Conservation (phyloP, 1,140 invertebrate genomes). For the Ceratina japonica region DNA sequence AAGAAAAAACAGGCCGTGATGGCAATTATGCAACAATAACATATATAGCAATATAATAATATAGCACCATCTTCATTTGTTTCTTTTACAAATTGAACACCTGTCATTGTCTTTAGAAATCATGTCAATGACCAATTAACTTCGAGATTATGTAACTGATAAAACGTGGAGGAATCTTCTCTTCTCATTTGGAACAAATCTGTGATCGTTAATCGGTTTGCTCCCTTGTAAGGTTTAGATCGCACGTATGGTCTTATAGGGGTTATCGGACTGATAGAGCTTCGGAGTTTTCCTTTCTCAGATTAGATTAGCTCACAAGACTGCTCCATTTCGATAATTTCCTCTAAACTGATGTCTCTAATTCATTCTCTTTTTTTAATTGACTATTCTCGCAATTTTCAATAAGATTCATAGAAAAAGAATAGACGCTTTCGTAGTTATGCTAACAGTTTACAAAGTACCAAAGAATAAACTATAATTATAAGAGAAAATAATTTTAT, state of each 20-base stretch:
- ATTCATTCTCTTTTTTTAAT: background rate
- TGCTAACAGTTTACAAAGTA: background rate
- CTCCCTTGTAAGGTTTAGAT: slow-evolving; percentile 29
- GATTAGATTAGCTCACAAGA: slow-evolving; percentile 54
- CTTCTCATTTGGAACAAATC: background rate
- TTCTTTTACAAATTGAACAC: too few relatives aligned
- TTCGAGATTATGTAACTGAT: background rate
- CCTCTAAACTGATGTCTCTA: slow-evolving; percentile 6
- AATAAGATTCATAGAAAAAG: too few relatives aligned
- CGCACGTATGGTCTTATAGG: slow-evolving; percentile 41
- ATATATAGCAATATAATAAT: background rate
- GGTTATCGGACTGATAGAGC: slow-evolving; percentile 42
- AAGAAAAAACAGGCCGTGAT: background rate
- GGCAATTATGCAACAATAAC: background rate
- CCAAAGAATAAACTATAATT: background rate
- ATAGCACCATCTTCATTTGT: background rate
- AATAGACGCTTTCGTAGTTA: too few relatives aligned
- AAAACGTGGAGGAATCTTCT: background rate
- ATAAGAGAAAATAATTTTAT: too few relatives aligned
- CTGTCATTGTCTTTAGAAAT: background rate
- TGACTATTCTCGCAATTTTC: background rate
- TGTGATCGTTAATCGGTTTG: background rate
- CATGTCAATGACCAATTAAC: slow-evolving; percentile 8
- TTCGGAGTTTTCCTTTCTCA: slow-evolving; percentile 38
- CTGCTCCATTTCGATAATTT: slow-evolving; percentile 49